Base-by-base conservation (phyloP, 2,888 invertebrate species). In the Drymonia ruficornis region DNA sequence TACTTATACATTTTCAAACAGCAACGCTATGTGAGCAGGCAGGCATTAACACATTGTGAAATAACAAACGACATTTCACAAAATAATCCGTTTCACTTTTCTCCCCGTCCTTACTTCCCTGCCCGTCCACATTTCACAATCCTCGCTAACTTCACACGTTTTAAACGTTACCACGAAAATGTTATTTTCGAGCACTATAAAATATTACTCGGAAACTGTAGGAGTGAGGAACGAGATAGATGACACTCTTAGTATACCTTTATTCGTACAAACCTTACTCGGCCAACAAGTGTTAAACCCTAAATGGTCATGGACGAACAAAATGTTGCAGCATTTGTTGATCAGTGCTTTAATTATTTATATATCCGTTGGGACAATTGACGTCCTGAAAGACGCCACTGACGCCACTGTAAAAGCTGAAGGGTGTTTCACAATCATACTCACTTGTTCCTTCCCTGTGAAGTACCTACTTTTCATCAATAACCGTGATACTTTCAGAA, bases 231-330 rank as follows among this genome's bases (percentile, higher is more conserved):
- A 71, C 31, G 78, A 80, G 56, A 55, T 87, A 8, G 86, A 88
- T 57, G 65, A 78, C 48, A 78, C 77, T 34, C 67, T 80, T 44
- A 52, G 55, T 9, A 42, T 70, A 0, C 71, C 77, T 13, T 63
- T 88, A 31, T 59, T 81, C 18, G 58, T 72, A 6, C 86, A 86
- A 51, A 68, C 73, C 45, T 54, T 83, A 13, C 76, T 82, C 13
- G 87, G 86, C 0, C 81, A 83, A 40, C 86, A 88, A 59, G 70
- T 88, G 29, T 65, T 89, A 6, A 73, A 87, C 49, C 81, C 86
- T 1, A 65, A 74, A 31, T 89, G 89, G 89, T 73, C 72, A 15
- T 84, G 79, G 78, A 78, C 58, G 56, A 76, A 62, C 40, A 77
- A 68, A 58, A 65, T 53, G 16, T 28, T 67, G 0, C 70, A 81